Conservation (phyloP, 2,797 vertebrate genomes). For the Platalea minor region DNA sequence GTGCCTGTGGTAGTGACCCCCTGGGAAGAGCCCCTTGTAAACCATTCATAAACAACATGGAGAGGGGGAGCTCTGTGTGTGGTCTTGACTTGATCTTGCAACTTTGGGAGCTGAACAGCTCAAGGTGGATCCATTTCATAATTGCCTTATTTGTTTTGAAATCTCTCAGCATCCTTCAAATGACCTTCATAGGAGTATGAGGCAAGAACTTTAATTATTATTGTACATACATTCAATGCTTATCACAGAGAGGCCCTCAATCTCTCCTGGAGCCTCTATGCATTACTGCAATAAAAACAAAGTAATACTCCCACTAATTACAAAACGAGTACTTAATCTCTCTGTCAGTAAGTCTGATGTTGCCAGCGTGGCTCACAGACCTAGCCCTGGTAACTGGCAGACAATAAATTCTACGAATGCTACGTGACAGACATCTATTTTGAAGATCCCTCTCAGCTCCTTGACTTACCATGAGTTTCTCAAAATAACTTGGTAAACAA, state of each 20-base stretch:
- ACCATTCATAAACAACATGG: constrained; percentile 53
- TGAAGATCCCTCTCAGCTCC: constrained; percentile 18
- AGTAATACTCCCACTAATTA: constrained; percentile 47
- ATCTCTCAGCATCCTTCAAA: constrained; percentile 48
- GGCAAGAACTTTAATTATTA: constrained; percentile 54
- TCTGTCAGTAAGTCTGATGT: background rate
- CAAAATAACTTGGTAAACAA: constrained; percentile 64
- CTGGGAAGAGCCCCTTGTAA: constrained; percentile 59
- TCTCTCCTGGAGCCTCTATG: background rate
- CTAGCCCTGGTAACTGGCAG: background rate
- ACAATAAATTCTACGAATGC: constrained; percentile 38
- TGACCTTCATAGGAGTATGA: constrained; percentile 44
- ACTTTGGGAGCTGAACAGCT: constrained; percentile 39
- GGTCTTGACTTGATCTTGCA: constrained; percentile 51
- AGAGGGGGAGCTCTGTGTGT: constrained; percentile 51
- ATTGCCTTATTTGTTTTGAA: constrained; percentile 56
- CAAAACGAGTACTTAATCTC: constrained; percentile 36
- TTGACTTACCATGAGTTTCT: constrained; percentile 49
- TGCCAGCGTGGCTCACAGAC: background rate
- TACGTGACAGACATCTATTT: constrained; percentile 44
- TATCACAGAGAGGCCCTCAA: constrained; percentile 42
- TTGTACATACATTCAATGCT: constrained; percentile 51
- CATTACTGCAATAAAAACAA: constrained; percentile 48
- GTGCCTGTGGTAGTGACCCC: constrained; percentile 52
- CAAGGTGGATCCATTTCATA: constrained; percentile 62